These are phyloP conservation scores for Tetragonula clypearis DNA, from an alignment of 1,140 invertebrate species.

Conservation along the genomic window DNA sequence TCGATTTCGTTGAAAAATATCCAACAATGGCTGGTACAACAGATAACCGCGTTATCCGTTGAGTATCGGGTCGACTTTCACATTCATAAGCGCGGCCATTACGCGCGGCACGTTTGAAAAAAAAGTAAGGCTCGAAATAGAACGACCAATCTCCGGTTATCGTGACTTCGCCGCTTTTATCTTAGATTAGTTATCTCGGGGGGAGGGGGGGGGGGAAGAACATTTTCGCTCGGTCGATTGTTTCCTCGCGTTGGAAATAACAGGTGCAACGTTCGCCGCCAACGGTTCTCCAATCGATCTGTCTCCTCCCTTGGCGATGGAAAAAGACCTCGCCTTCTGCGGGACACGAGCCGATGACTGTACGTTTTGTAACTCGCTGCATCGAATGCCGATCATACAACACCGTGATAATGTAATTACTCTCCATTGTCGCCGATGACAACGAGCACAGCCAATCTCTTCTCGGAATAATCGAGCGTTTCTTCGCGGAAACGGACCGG, in stretches of 20 bases:
- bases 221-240: constrained; percentile 30
- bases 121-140: not conserved
- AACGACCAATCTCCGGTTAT: constrained; percentile 17
- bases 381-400: constrained; percentile 44
- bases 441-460: constrained; percentile 2
- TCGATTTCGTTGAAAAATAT: not conserved
- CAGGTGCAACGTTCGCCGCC: constrained; percentile 50
- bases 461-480: constrained; percentile 16
- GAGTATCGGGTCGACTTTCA: not conserved
- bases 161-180: constrained; percentile 22
- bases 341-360: constrained; percentile 48
- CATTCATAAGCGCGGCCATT: constrained; percentile 18
- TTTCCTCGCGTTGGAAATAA: constrained; percentile 30
- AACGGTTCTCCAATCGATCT: constrained; percentile 28
- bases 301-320: constrained; percentile 31
- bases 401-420: constrained; percentile 53
- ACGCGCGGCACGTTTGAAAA: constrained; percentile 17
- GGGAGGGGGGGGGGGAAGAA: constrained; percentile 48
- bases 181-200: constrained; percentile 44
- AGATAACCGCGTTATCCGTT: not conserved
- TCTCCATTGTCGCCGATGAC: constrained; percentile 34
- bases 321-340: constrained; percentile 36
- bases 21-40: no score
- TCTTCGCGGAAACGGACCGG: not conserved
- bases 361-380: constrained; percentile 37